Conservation (phyloP, 2,797 vertebrate species). For the Cossypha niveicapilla region DNA sequence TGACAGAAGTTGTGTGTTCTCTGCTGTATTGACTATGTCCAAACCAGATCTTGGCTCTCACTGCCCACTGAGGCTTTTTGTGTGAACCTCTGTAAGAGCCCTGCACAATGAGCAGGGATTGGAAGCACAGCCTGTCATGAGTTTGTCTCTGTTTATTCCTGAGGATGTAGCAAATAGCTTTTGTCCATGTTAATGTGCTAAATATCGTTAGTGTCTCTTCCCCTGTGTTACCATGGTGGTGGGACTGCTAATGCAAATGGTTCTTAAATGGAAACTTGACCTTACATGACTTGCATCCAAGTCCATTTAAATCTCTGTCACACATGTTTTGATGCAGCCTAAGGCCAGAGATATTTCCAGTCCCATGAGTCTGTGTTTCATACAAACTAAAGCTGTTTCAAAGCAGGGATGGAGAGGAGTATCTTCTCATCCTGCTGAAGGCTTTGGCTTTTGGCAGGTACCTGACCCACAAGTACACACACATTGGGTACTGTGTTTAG, state of each 20-base stretch:
- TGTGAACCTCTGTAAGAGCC: not conserved
- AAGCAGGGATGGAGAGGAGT: not conserved
- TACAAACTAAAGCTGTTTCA: not conserved
- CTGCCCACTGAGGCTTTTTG: not conserved
- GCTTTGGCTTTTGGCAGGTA: not conserved
- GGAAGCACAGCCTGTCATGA: not conserved
- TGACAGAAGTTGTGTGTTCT: not conserved
- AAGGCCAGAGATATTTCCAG: constrained; percentile 10
- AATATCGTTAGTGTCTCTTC: not conserved
- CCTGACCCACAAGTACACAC: not conserved
- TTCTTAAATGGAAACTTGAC: constrained; percentile 49
- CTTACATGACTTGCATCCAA: constrained; percentile 56
- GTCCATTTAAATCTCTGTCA: constrained; percentile 63
- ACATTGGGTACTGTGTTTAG: not conserved
- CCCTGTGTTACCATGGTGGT: not conserved
- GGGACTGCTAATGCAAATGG: constrained; percentile 23
- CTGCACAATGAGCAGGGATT: not conserved
- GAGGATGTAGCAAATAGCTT: not conserved
- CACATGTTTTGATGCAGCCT: constrained; percentile 52
- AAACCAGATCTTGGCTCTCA: not conserved
- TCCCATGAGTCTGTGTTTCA: not conserved
- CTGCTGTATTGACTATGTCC: not conserved
- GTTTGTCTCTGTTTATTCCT: not conserved
- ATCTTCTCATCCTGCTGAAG: not conserved
- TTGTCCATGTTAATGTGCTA: constrained; percentile 36